Percentiles rank a stretch among this genome's conserved stretches.
Conservation (phyloP, 37 sponge, comb jelly and placozoan genomes). For the Oopsacas minuta region DNA sequence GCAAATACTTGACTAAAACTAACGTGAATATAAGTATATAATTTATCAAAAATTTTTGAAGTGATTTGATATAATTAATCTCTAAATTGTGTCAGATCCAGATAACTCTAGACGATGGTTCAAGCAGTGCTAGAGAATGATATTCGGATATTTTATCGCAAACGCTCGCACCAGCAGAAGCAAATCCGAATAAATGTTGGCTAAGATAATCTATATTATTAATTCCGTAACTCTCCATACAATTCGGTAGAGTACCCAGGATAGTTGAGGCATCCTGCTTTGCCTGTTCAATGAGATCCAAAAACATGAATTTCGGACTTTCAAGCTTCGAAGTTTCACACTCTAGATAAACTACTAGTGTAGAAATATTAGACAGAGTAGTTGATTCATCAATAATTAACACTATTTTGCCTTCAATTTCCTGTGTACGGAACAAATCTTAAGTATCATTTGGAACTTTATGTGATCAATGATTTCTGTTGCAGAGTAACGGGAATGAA, state of each 20-base stretch:
- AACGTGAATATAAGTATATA: too few species aligned
- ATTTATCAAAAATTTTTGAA: too few species aligned
- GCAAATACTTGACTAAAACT: too few species aligned
- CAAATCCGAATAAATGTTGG: too few species aligned
- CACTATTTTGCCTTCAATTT: background rate
- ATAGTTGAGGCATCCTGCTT: background rate
- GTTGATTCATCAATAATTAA: background rate
- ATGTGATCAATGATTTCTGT: background rate
- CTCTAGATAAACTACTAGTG: background rate
- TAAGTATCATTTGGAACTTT: background rate
- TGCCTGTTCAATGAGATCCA: background rate
- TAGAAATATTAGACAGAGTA: background rate
- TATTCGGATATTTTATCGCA: too few species aligned
- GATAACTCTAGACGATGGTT: too few species aligned
- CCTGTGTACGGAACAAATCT: background rate
- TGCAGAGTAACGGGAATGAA: background rate
- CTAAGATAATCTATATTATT: background rate
- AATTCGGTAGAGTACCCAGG: background rate
- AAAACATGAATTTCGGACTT: background rate
- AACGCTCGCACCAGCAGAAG: too few species aligned
- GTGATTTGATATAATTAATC: too few species aligned
- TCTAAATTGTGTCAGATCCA: too few species aligned
- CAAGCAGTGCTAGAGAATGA: too few species aligned
- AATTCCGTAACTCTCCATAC: background rate
- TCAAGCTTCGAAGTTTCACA: background rate